phyloP scores from a whole-genome alignment of 2,888 invertebrate species.

The Caenorhabditis doughertyi region DNA sequence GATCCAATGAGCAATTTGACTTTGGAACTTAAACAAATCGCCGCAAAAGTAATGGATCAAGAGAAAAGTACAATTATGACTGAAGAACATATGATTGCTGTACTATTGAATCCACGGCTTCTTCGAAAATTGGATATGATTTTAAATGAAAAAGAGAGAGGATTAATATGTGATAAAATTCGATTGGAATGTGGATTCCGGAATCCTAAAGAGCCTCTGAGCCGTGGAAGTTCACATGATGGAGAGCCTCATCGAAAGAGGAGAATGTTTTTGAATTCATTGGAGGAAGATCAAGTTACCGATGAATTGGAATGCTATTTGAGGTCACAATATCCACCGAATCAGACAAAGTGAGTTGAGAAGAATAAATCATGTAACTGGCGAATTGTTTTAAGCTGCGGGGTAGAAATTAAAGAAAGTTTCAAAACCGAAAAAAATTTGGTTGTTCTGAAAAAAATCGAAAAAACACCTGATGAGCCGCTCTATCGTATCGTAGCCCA shows the following conservation, averaged over 20 bases:
- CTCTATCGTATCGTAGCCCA: too few relatives aligned
- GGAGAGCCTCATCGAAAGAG: constrained; percentile 74
- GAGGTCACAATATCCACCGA: constrained; percentile 64
- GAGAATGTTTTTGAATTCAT: constrained; percentile 76
- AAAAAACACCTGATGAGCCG: too few relatives aligned
- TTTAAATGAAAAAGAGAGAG: constrained; percentile 74
- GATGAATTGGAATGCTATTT: constrained; percentile 78
- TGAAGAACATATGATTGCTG: constrained; percentile 78
- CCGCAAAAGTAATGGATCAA: constrained; percentile 38
- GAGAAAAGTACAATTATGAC: constrained; percentile 65
- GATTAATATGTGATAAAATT: constrained; percentile 62
- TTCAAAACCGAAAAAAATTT: neutral
- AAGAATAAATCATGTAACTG: too few relatives aligned
- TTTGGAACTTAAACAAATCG: constrained; percentile 62
- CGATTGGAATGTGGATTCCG: constrained; percentile 66
- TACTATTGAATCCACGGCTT: constrained; percentile 76
- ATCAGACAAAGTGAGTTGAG: constrained; percentile 68
- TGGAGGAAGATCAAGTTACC: constrained; percentile 76
- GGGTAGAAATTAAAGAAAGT: too few relatives aligned
- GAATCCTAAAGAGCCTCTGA: constrained; percentile 65
- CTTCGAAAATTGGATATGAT: constrained; percentile 68
- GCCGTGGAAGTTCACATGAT: constrained; percentile 68
- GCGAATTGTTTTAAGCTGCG: too few relatives aligned
- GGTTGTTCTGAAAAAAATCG: too few relatives aligned
- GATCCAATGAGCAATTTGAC: constrained; percentile 60